phyloP scores from a whole-genome alignment of 30 jellyfish, hydroid and myxozoan species.

The Aurelia sp. region DNA sequence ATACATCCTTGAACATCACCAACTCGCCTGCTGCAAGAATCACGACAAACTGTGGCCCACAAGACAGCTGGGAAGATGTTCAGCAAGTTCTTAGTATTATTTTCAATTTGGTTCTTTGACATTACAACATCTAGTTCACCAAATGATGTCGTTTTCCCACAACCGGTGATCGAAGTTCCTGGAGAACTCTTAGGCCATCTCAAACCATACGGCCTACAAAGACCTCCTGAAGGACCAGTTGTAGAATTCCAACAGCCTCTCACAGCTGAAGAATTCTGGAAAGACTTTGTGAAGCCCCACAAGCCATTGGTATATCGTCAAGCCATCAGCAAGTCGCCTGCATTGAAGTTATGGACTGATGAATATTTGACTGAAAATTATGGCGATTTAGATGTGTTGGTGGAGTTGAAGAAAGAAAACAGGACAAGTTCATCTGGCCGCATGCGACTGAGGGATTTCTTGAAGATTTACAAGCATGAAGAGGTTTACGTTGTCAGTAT shows the following conservation, averaged over 20 bases:
- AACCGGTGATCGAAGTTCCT: constrained; percentile 35
- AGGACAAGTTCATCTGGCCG: constrained; percentile 86
- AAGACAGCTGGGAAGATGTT: too few species aligned
- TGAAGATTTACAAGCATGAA: constrained; percentile 65
- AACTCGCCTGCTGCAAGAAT: too few species aligned
- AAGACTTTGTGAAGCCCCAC: constrained; percentile 67
- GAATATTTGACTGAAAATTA: constrained; percentile 72
- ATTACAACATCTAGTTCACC: too few species aligned
- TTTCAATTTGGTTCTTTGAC: too few species aligned
- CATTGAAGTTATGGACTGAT: constrained; percentile 82
- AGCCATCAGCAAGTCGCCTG: constrained; percentile 81
- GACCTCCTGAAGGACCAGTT: constrained; percentile 86
- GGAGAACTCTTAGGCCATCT: constrained; percentile 81
- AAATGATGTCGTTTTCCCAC: constrained; percentile 54
- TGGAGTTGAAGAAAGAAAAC: constrained; percentile 84
- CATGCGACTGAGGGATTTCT: constrained; percentile 79
- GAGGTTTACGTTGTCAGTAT: constrained; percentile 87
- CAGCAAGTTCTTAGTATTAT: too few species aligned
- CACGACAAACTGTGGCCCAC: too few species aligned
- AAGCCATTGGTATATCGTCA: constrained; percentile 82
- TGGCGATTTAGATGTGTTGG: constrained; percentile 93
- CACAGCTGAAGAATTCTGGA: constrained; percentile 82
- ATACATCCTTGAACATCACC: too few species aligned
- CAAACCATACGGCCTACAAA: constrained; percentile 81
- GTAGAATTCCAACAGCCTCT: constrained; percentile 79